Conservation (phyloP, 2,797 vertebrate species). For the Dipus sagitta region DNA sequence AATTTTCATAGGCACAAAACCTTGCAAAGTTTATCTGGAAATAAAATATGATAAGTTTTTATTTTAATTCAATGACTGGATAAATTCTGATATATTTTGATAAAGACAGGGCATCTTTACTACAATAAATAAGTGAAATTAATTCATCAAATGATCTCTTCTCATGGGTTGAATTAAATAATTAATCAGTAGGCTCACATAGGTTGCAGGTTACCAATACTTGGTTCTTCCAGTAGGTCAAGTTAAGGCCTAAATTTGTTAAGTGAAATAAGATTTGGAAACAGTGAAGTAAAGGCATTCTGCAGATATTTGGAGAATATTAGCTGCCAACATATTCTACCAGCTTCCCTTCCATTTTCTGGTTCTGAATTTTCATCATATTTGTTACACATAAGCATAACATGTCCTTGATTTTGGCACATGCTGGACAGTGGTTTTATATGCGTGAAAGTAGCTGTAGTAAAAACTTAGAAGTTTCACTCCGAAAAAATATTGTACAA, state of each 20-base stretch:
- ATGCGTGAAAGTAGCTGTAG: not conserved
- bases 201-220: not conserved
- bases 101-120: not conserved
- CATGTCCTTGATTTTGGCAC: not conserved
- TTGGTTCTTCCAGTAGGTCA: not conserved
- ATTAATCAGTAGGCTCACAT: slow-evolving; percentile 8
- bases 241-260: slow-evolving; percentile 8
- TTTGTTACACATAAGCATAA: not conserved
- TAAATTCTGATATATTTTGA: not conserved
- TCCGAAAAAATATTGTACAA: not conserved
- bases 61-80: slow-evolving; percentile 18
- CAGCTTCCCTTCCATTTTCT: not conserved
- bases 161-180: not conserved
- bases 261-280: slow-evolving; percentile 20
- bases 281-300: slow-evolving; percentile 7
- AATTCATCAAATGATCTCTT: not conserved
- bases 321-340: not conserved
- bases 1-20: slow-evolving; percentile 93
- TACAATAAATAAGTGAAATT: slow-evolving; percentile 25
- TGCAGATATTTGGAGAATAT: not conserved
- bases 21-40: slow-evolving; percentile 94
- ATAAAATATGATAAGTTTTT: slow-evolving; percentile 62
- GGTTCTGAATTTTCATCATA: not conserved
- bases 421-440: not conserved
- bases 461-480: not conserved